phyloP scores from a whole-genome alignment of 23 tunicate genomes.

The Styela clava region DNA sequence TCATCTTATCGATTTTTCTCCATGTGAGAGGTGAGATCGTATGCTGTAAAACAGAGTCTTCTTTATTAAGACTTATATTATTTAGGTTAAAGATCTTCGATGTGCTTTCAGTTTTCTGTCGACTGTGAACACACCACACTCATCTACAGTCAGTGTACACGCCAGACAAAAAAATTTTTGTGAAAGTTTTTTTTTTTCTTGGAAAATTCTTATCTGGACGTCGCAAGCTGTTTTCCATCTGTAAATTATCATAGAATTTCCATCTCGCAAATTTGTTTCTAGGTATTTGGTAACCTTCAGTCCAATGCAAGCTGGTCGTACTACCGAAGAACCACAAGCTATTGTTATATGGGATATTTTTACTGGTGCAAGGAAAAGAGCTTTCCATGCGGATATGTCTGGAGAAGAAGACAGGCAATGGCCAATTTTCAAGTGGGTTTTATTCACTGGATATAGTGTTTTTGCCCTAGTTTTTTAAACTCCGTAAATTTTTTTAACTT shows the following conservation, averaged over 20 bases:
- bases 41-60: too few species aligned
- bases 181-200: too few species aligned
- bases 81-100: too few species aligned
- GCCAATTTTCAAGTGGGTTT: conserved; percentile 89
- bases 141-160: too few species aligned
- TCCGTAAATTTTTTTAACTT: too few species aligned
- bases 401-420: conserved; percentile 79
- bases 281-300: conserved; percentile 92
- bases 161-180: too few species aligned
- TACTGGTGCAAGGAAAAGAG: conserved; percentile 69
- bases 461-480: too few species aligned
- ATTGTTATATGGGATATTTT: conserved; percentile 85
- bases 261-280: background rate
- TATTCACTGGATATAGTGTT: background rate
- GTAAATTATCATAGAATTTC: background rate
- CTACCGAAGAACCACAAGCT: conserved; percentile 49
- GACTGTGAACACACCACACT: too few species aligned
- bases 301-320: conserved; percentile 67
- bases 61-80: too few species aligned
- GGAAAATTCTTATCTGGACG: too few species aligned
- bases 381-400: conserved; percentile 80
- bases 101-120: too few species aligned
- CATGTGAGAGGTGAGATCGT: conserved; percentile 89
- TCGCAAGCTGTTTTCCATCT: too few species aligned
- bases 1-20: conserved; percentile 89